phyloP scores from a whole-genome alignment of 2,113 vertebrate species.

The Daphoenositta chrysoptera region DNA sequence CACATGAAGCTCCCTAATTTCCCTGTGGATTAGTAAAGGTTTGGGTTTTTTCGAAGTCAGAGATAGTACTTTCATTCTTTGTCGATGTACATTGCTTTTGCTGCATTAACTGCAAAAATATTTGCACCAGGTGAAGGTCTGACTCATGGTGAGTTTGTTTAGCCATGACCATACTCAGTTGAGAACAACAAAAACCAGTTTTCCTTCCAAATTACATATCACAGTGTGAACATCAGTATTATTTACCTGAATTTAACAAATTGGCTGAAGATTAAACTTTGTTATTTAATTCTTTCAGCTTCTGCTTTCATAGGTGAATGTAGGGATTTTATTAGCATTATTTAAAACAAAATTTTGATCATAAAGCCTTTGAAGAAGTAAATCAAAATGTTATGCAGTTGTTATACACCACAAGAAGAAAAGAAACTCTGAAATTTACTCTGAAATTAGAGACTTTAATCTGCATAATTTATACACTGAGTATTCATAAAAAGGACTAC shows the following conservation, averaged over 20 bases:
- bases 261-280: neutral
- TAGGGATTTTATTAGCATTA: neutral
- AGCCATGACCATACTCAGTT: neutral
- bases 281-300: neutral
- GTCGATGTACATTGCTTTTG: neutral
- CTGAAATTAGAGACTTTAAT: slow-evolving; percentile 49
- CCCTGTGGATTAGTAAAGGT: neutral
- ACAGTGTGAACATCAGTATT: neutral
- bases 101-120: neutral
- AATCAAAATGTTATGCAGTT: neutral
- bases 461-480: slow-evolving; percentile 33
- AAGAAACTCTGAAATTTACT: neutral
- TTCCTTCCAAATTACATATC: neutral
- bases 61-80: neutral
- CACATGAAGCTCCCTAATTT: neutral
- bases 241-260: neutral
- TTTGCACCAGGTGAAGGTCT: neutral
- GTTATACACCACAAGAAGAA: neutral
- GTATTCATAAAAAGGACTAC: slow-evolving; percentile 29
- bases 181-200: neutral
- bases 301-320: neutral
- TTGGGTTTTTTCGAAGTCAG: neutral
- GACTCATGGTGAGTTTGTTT: neutral
- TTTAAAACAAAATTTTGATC: neutral
- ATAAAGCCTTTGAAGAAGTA: slow-evolving; percentile 12